Evolutionary conservation across 2,888 invertebrate genomes (phyloP), one percentile per base, ranked within the genome.

Genomic region (Andrena fulva): DNA sequence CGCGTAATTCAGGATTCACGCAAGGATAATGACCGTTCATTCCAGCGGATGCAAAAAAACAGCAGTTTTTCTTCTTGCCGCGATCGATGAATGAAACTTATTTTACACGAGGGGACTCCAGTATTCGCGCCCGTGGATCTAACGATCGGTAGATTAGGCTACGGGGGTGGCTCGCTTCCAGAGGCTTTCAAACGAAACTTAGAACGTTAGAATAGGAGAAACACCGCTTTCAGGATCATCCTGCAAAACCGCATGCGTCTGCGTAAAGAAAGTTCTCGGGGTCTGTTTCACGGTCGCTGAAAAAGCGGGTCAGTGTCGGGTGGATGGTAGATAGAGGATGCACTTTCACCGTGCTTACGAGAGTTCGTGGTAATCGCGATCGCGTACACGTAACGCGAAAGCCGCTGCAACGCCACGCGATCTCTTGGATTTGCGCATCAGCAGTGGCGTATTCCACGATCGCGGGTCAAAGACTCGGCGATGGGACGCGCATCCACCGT

Each of bases 281-380:
- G 67, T 74, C 35, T 7, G 79, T 71, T 85, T 87, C 85, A 84
- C 87, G 89, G 79, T 78, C 85, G 72, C 60, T 82, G 84, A 82
- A 87, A 89, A 88, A 87, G 82, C 73, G 70, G 87, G 85, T 85
- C 87, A 82, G 64, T 82, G 84, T 77, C 85, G 77, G 59, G 59
- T 31, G 69, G 75, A 71, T 69, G 76, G 52, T 52, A 68, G 77
- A 48, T 35, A 71, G 70, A 72, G 67, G 52, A 50, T 60, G 56
- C 70, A 81, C 88, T 88, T 88, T 88, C 88, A 83, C 89, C 69
- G 10, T 20, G 67, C 77, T 80, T 76, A 69, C 80, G 66, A 54
- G 79, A 73, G 68, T 59, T 60, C 20, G 24, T 77, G 70, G 77
- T 83, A 87, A 88, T 88, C 81, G 67, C 35, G 64, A 75, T 82